A percentile compares a stretch with the other conserved stretches of the same genome.
phyloP scores from a whole-genome alignment of 2,797 vertebrate species.

The Spheniscus humboldti region DNA sequence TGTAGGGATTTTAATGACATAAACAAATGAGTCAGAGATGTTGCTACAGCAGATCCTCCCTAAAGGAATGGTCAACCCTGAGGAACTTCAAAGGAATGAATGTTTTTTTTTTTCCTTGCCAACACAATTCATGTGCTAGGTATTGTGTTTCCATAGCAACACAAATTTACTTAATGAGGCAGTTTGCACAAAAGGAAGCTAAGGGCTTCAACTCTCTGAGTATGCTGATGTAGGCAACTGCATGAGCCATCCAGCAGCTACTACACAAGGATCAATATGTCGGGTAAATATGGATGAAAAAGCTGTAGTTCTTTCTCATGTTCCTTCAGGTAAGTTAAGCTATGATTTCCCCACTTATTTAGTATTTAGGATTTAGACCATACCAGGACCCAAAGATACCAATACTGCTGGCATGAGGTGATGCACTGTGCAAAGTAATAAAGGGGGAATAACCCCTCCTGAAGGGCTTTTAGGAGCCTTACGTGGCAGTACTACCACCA shows the following conservation, averaged over 20 bases:
- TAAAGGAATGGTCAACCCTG: neutral
- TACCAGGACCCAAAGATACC: neutral
- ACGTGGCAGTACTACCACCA: neutral
- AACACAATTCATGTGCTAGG: neutral
- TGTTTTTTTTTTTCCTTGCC: neutral
- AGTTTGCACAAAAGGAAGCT: neutral
- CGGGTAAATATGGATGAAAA: neutral
- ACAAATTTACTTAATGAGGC: neutral
- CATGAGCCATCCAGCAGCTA: accelerated
- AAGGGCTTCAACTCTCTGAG: neutral
- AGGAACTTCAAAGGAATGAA: neutral
- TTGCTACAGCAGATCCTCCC: neutral
- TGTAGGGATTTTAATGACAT: neutral
- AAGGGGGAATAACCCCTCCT: neutral
- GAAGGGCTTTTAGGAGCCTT: neutral
- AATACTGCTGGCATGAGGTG: neutral
- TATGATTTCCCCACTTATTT: neutral
- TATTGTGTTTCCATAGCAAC: conserved; percentile 40
- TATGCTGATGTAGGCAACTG: neutral
- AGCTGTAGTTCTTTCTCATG: neutral
- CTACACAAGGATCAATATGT: neutral
- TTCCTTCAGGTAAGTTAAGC: neutral
- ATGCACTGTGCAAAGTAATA: neutral
- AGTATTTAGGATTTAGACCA: neutral
- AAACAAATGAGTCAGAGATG: neutral